Conservation (phyloP, 2,888 invertebrate species). For the Synanthedon tipuliformis region DNA sequence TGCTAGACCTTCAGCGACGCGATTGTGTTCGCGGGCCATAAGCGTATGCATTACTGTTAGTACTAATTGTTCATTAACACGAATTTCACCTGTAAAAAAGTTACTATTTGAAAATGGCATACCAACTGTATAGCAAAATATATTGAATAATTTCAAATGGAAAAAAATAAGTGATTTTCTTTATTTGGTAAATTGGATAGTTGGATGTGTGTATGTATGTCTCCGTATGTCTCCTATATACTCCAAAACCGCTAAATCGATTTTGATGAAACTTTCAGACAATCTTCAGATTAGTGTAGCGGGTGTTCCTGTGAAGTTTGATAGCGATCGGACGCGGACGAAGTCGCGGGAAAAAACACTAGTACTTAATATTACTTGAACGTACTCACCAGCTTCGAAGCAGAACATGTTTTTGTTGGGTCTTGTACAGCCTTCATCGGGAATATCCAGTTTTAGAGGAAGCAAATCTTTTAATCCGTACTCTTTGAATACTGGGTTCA, state of each 20-base stretch:
- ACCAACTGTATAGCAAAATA: too few species aligned
- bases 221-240: too few species aligned
- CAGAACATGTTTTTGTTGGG: constrained; percentile 92
- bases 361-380: too few species aligned
- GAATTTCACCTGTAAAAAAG: constrained; percentile 78
- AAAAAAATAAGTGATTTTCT: too few species aligned
- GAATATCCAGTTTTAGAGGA: constrained; percentile 88
- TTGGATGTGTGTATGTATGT: too few species aligned
- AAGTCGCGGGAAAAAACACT: too few species aligned
- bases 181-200: too few species aligned
- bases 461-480: constrained; percentile 89
- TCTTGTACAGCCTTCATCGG: constrained; percentile 92
- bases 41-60: constrained; percentile 92
- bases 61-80: constrained; percentile 92
- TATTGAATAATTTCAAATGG: neutral
- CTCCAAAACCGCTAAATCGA: too few species aligned
- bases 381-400: constrained; percentile 84
- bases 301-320: too few species aligned
- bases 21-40: constrained; percentile 92
- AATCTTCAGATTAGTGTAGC: too few species aligned
- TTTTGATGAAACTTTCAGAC: too few species aligned
- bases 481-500: constrained; percentile 90
- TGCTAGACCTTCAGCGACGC: constrained; percentile 80
- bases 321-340: too few species aligned
- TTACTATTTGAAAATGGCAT: neutral